Conservation (phyloP, 2,888 invertebrate species). For the Hypena proboscidalis region DNA sequence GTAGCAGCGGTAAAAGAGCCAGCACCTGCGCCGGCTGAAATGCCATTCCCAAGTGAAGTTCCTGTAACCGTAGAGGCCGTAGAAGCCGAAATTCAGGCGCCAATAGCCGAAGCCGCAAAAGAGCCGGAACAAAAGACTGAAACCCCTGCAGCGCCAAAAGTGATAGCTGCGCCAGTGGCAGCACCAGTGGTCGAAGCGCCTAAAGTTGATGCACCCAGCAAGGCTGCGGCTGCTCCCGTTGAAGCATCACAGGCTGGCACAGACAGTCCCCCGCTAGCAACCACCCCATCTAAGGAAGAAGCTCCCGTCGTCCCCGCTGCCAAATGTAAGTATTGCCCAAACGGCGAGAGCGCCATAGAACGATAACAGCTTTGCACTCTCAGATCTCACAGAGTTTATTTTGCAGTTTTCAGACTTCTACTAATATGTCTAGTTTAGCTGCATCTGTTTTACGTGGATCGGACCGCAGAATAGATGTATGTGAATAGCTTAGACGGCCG, state of each 20-base stretch:
- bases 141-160: conserved; percentile 17
- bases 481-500: conserved; percentile 30
- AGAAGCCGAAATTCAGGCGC: conserved; percentile 23
- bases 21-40: not conserved
- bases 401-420: conserved; percentile 79
- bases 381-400: conserved; percentile 78
- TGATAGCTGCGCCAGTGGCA: conserved; percentile 14
- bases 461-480: conserved; percentile 28
- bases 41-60: conserved; percentile 13
- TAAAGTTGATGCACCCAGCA: conserved; percentile 17
- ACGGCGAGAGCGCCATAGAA: conserved; percentile 41
- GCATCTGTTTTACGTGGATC: conserved; percentile 64
- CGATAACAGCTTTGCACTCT: conserved; percentile 77
- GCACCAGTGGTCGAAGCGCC: conserved; percentile 11
- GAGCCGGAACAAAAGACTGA: conserved; percentile 42
- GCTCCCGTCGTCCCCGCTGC: conserved; percentile 61
- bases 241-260: conserved; percentile 42
- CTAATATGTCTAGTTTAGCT: conserved; percentile 73
- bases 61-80: conserved; percentile 25
- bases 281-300: conserved; percentile 74
- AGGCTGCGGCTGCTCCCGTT: conserved; percentile 11
- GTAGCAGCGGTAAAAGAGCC: not conserved
- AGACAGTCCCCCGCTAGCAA: conserved; percentile 75
- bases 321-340: conserved; percentile 73
- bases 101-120: conserved; percentile 34